Conservation (phyloP, 2,797 vertebrate species). For the Pangasius mekongensis region DNA sequence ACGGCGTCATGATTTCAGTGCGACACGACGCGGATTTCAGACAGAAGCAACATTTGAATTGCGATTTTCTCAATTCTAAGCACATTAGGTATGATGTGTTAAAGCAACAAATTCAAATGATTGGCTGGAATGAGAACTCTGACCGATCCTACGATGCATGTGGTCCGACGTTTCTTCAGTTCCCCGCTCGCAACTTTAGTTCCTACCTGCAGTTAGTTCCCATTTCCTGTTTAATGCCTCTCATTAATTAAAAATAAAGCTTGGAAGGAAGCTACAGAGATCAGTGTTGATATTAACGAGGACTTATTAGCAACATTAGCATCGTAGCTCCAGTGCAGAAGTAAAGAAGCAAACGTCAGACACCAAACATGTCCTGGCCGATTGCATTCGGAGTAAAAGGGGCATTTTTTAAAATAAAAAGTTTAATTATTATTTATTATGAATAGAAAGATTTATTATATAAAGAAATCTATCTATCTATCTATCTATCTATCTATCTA, state of each 20-base stretch:
- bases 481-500: neutral
- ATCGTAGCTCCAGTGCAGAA: neutral
- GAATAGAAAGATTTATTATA: neutral
- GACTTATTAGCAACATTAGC: neutral
- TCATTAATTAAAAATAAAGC: neutral
- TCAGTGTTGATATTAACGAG: too few relatives aligned
- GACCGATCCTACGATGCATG: neutral
- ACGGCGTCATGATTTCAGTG: neutral
- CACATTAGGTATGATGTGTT: neutral
- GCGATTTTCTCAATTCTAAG: neutral
- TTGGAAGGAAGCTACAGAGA: neutral
- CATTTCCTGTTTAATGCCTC: neutral
- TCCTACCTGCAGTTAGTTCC: neutral
- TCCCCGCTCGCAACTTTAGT: too few relatives aligned
- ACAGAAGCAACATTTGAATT: neutral
- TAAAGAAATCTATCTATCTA: neutral
- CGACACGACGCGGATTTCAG: neutral
- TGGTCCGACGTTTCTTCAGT: neutral
- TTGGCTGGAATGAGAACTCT: neutral
- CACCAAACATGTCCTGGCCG: too few relatives aligned
- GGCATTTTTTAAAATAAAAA: too few relatives aligned
- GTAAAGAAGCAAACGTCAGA: neutral
- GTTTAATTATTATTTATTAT: neutral
- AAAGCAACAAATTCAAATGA: neutral
- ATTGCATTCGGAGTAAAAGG: too few relatives aligned